Percentiles rank a stretch among this genome's conserved stretches.
Evolutionary conservation across 2,797 vertebrate species (phyloP).

Genomic region (Borostomias antarcticus): DNA sequence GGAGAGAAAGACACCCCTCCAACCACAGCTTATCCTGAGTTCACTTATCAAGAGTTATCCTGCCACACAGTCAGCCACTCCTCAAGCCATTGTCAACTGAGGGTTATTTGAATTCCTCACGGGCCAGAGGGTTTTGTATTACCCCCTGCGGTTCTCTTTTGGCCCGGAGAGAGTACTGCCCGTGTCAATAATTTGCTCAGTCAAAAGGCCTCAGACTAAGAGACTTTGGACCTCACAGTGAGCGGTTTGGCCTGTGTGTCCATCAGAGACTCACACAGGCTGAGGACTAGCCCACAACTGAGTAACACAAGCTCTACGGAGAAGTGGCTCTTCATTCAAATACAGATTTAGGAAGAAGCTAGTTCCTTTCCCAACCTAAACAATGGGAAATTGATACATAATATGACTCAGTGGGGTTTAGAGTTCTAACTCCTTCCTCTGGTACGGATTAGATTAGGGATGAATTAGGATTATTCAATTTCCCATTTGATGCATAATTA

Average conservation of each 20-base stretch:
- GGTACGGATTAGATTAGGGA: not conserved
- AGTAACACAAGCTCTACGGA: not conserved
- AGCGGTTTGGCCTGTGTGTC: slow-evolving; percentile 42
- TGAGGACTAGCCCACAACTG: not conserved
- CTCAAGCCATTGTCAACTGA: slow-evolving; percentile 33
- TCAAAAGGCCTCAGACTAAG: slow-evolving; percentile 37
- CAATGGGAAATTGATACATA: not conserved
- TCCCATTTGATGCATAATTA: too few species aligned
- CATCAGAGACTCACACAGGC: slow-evolving; percentile 21
- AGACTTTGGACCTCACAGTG: slow-evolving; percentile 71
- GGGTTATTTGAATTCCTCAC: slow-evolving; percentile 42
- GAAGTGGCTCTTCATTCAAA: too few species aligned
- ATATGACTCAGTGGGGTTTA: not conserved
- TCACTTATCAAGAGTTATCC: too few species aligned
- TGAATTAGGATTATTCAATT: not conserved
- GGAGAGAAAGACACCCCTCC: slow-evolving; percentile 41
- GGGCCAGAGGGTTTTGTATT: slow-evolving; percentile 27
- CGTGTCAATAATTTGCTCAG: slow-evolving; percentile 72
- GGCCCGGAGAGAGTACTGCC: slow-evolving; percentile 18
- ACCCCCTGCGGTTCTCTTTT: slow-evolving; percentile 18
- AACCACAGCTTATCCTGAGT: too few species aligned
- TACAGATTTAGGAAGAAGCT: not conserved
- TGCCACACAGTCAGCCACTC: slow-evolving; percentile 39
- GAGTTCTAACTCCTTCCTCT: not conserved
- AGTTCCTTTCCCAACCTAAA: too few species aligned